These are phyloP conservation scores for Lates calcarifer DNA, from an alignment of 2,113 vertebrate species.

Conservation along the genomic window DNA sequence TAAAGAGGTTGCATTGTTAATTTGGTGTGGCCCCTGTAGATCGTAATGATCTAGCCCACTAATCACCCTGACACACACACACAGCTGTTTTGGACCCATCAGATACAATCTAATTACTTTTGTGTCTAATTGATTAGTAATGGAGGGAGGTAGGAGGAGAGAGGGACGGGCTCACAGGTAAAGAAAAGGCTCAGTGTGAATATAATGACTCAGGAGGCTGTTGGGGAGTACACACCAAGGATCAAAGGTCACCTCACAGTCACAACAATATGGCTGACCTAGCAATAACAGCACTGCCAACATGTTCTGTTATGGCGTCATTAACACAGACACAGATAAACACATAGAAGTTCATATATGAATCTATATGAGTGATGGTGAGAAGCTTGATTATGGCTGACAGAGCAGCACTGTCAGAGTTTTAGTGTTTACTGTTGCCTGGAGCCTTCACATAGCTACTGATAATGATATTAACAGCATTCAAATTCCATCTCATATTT, in stretches of 20 bases:
- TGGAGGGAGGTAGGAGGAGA: conserved; percentile 54
- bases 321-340: conserved; percentile 37
- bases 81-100: conserved; percentile 64
- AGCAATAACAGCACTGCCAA: conserved; percentile 48
- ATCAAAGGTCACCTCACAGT: conserved; percentile 47
- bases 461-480: conserved; percentile 48
- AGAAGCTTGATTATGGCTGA: conserved; percentile 51
- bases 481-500: conserved; percentile 43
- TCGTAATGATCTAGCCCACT: conserved; percentile 87
- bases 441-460: conserved; percentile 10
- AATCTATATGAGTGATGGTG: conserved; percentile 34
- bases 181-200: conserved; percentile 36
- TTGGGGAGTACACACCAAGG: background rate
- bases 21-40: conserved; percentile 88
- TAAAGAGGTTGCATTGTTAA: conserved; percentile 89
- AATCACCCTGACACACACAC: conserved; percentile 76
- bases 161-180: conserved; percentile 52
- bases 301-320: conserved; percentile 17
- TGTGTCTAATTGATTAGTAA: conserved; percentile 78
- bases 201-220: conserved; percentile 50
- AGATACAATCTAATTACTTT: conserved; percentile 81
- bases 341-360: background rate
- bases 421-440: conserved; percentile 35
- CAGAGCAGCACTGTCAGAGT: conserved; percentile 29
- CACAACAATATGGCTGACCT: conserved; percentile 54